phyloP scores from a whole-genome alignment of 2,888 invertebrate species.

The Pterobdella sp. region DNA sequence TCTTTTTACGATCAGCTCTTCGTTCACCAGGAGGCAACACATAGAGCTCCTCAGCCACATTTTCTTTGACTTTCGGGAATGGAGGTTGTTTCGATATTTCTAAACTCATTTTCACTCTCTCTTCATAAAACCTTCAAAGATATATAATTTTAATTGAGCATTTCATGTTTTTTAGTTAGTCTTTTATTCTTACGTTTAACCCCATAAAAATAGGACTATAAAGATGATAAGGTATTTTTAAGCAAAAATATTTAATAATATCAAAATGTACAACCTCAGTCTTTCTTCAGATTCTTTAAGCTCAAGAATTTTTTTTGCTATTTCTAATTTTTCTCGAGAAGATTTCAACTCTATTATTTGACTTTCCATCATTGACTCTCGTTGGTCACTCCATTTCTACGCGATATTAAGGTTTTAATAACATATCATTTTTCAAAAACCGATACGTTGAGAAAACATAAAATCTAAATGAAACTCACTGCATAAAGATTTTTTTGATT shows the following conservation, averaged over 20 bases:
- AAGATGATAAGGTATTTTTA: too few species aligned
- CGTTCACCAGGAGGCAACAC: conserved; percentile 37
- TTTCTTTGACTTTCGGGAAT: conserved; percentile 32
- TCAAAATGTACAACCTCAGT: conserved; percentile 19
- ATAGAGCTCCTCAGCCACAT: conserved; percentile 37
- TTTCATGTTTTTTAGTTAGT: background rate
- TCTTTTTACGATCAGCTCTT: conserved; percentile 19
- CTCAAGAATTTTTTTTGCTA: conserved; percentile 31
- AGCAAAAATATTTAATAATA: too few species aligned
- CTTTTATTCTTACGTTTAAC: conserved; percentile 18
- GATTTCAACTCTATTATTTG: conserved; percentile 14
- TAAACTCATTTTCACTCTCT: conserved; percentile 40
- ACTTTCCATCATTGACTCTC: conserved; percentile 8
- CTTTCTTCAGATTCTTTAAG: conserved; percentile 32
- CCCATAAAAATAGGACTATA: background rate
- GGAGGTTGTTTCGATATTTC: conserved; percentile 31
- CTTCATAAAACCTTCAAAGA: conserved; percentile 41
- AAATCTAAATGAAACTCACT: background rate
- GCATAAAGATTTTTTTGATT: background rate
- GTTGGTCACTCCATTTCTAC: conserved; percentile 16
- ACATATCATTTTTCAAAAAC: background rate
- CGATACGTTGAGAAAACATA: background rate
- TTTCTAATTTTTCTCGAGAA: conserved; percentile 28
- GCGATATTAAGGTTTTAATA: background rate
- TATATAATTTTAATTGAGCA: background rate